Evolutionary conservation across 2,888 invertebrate species (phyloP).

Genomic region (Eilema caniola): DNA sequence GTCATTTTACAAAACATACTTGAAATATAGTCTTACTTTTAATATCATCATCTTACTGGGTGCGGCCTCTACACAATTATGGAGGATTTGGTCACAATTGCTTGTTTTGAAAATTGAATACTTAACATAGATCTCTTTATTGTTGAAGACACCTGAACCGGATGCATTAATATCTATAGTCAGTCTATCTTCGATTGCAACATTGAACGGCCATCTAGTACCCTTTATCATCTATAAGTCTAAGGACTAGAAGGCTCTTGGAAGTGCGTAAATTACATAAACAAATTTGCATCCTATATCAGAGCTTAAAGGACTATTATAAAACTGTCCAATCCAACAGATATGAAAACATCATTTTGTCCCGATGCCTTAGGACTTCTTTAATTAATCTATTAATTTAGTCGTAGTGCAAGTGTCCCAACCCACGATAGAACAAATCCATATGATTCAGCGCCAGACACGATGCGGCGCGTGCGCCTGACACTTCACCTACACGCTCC

Average conservation of each 20-base stretch:
- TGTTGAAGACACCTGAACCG: too few relatives aligned
- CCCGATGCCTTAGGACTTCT: background rate
- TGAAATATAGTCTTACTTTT: background rate
- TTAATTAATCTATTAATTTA: slow-evolving; percentile 11
- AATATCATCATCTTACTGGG: background rate
- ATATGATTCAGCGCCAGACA: slow-evolving; percentile 37
- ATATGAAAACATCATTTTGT: background rate
- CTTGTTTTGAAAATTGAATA: background rate
- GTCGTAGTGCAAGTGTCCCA: slow-evolving; percentile 22
- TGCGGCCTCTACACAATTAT: background rate
- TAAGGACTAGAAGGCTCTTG: background rate
- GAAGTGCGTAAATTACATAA: background rate
- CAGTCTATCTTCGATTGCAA: background rate
- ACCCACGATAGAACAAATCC: slow-evolving; percentile 40
- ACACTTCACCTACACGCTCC: slow-evolving; percentile 48
- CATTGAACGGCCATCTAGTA: background rate
- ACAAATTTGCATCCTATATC: background rate
- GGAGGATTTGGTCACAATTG: background rate
- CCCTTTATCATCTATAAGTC: background rate
- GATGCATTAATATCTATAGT: background rate
- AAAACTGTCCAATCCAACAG: background rate
- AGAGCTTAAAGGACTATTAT: background rate
- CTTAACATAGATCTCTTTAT: background rate
- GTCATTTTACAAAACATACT: background rate
- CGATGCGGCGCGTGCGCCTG: slow-evolving; percentile 33